Conservation (phyloP, 2,113 vertebrate genomes). For the Phainopepla nitens region DNA sequence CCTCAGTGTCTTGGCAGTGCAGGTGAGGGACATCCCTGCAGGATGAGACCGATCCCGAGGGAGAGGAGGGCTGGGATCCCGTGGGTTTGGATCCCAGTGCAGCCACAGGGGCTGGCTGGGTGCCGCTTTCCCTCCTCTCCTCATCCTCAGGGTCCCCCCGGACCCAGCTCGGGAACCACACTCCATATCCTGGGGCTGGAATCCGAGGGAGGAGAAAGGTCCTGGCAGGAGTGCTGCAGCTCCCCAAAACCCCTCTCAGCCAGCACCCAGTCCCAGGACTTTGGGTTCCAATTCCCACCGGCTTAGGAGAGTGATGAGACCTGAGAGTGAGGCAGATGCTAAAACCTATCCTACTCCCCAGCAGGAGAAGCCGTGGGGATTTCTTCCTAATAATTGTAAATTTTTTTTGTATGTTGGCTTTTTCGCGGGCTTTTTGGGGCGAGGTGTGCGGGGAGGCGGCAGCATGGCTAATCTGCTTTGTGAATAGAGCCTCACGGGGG, state of each 20-base stretch:
- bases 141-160: background rate
- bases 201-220: background rate
- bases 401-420: background rate
- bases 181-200: rapidly evolving
- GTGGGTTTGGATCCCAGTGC: rapidly evolving
- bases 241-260: background rate
- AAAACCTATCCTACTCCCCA: background rate
- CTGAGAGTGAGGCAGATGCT: rapidly evolving
- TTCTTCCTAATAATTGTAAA: background rate
- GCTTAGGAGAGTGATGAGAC: background rate
- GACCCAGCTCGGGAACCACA: background rate
- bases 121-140: background rate
- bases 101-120: background rate
- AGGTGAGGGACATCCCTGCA: background rate
- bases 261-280: background rate
- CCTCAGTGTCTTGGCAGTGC: rapidly evolving
- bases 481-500: constrained; percentile 74
- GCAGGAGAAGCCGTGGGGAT: background rate
- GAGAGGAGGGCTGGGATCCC: rapidly evolving
- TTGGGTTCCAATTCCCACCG: background rate
- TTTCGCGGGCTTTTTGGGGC: constrained; percentile 9
- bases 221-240: background rate
- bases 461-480: constrained; percentile 74
- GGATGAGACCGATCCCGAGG: rapidly evolving
- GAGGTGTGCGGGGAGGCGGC: constrained; percentile 29